Evolutionary conservation across 2,888 invertebrate species (phyloP), one percentile per base, ranked within the genome.

Genomic region (Trichopoda pennipes): DNA sequence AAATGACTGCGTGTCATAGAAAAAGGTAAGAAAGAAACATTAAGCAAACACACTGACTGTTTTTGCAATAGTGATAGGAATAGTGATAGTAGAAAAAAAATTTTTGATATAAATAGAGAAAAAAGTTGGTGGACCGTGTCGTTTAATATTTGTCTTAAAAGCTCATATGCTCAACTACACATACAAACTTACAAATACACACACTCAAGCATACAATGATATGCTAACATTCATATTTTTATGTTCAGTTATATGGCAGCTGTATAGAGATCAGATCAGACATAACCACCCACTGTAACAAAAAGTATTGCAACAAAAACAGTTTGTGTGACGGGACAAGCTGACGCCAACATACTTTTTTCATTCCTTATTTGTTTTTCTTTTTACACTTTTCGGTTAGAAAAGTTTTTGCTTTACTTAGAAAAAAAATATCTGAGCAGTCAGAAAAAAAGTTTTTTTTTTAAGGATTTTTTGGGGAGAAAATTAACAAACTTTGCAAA

Each of bases 401-500:
- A 66, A 82, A 79, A 79, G 61, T 75, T 82, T 79, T 78, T 63
- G 38, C 55, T 68, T 64, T 23, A 49, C 21, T 58, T 64, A 9
- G 1, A 28, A 12, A 74, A 32, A 35, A 12, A 53, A 19, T 44
- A 38, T 53, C 19, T 47, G 28, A 7, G 6, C 6, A 19, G 55
- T 55, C 55, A 77, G 70, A 70, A 70, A 77, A 61, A 53, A 17
- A n/a, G 44, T 35, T 68, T 72, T 76, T 81, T 68, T 72, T 76
- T 81, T 23, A n/a, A 8, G 2, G 4, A 64, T 69, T 64, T 58
- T 68, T 68, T 58, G 17, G 3, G 49, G 23, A 35, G 66, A 63
- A 75, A 66, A 61, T 79, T 79, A 75, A 60, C 82, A 82, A 82
- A 82, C 44, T 79, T 82, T 56, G 72, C 82, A 79, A 76, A 68